Base-by-base conservation (phyloP, 2,888 invertebrate genomes). In the Synergus laeviventris region DNA sequence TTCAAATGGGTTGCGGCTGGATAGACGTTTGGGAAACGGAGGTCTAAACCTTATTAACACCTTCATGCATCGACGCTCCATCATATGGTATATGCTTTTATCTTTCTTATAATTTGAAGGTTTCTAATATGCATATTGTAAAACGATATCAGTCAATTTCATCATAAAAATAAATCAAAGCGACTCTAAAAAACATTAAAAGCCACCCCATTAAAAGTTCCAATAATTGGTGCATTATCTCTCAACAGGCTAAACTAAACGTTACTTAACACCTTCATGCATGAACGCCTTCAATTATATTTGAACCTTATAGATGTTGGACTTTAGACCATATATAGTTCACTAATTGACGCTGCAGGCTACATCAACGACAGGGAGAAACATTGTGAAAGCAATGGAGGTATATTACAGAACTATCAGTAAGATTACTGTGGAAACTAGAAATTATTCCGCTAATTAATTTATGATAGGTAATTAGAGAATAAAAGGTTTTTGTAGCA, bases 271-370 rank as follows among this genome's bases (percentile, higher is more conserved):
- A 49, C 49, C 49, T 49, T 49, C n/a, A 49, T 49, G 49, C 49
- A 49, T 49, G 49, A n/a, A 49, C 49, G 49, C 49, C 49, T 49
- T 49, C 49, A 49, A 49, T 49, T 49, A 49, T 49, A 49, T 49
- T 49, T 49, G n/a, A 49, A 49, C 49, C 8, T n/a, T n/a, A n/a
- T n/a, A 49, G 5, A 31, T 31, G 31, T 31, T 31, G 31, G 31
- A 31, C 31, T 31, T 49, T 49, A 49, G n/a, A 16, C 7, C 49
- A n/a, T 49, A 49, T 8, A 49, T 16, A n/a, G 16, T 49, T 49
- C 49, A n/a, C 49, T 49, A 49, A 49, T 49, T 49, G 49, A 49
- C 49, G 49, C 49, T 49, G 49, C 49, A 49, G 49, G 49, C 49
- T 49, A n/a, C 14, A 9, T 9, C 7, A 49, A 49, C 2, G n/a